Percentiles rank a stretch among this genome's conserved stretches.
Conservation (phyloP, 2,113 vertebrate species). For the Rafetus swinhoei region DNA sequence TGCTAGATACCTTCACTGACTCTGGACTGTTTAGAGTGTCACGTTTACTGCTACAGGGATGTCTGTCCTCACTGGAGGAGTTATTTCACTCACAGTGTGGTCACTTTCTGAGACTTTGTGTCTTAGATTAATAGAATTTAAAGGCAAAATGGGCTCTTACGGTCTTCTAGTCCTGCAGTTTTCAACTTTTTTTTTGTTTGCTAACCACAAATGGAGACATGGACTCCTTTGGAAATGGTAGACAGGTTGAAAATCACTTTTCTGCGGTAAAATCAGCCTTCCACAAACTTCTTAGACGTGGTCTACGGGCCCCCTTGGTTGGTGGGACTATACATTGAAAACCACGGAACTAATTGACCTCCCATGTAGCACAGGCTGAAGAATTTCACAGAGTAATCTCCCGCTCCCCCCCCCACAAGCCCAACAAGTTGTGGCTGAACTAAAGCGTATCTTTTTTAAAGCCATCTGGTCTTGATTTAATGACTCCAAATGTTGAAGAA, state of each 20-base stretch:
- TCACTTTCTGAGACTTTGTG: not conserved
- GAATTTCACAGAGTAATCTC: constrained; percentile 26
- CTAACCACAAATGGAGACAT: too few relatives aligned
- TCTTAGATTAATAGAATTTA: constrained; percentile 14
- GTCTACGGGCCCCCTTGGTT: too few relatives aligned
- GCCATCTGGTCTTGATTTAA: not conserved
- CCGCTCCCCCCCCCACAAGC: not conserved
- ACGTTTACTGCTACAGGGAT: not conserved
- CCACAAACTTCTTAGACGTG: too few relatives aligned
- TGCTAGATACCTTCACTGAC: not conserved
- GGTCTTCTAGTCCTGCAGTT: not conserved
- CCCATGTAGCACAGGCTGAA: not conserved
- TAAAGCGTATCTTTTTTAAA: not conserved
- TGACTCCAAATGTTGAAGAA: not conserved
- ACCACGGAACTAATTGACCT: not conserved
- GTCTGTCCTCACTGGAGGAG: not conserved
- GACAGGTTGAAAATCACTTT: too few relatives aligned
- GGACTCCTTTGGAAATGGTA: too few relatives aligned
- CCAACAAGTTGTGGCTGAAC: not conserved
- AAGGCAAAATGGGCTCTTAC: constrained; percentile 24
- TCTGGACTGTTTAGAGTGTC: not conserved
- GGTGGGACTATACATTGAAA: too few relatives aligned
- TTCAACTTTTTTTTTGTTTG: too few relatives aligned
- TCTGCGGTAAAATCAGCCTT: too few relatives aligned
- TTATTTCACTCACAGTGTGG: not conserved